Conservation (phyloP, 2,113 vertebrate genomes). For the Poeciliopsis turrubarensis region DNA sequence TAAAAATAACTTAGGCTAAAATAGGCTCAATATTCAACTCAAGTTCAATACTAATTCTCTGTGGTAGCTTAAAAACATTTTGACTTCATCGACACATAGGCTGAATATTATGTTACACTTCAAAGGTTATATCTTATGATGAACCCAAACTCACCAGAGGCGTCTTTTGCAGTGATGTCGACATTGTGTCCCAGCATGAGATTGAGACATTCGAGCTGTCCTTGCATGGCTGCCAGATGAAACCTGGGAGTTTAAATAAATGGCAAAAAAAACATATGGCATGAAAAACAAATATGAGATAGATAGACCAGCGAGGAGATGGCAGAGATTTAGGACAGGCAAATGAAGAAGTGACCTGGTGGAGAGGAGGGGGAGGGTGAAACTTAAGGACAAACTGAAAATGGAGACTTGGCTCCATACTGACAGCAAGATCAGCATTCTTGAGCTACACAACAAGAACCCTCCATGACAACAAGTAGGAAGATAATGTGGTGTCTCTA, state of each 20-base stretch:
- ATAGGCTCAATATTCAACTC: too few relatives aligned
- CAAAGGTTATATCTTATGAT: not conserved
- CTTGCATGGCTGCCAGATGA: conserved; percentile 92
- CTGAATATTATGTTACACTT: not conserved
- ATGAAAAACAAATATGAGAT: not conserved
- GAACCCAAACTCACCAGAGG: conserved; percentile 81
- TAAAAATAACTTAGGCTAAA: too few relatives aligned
- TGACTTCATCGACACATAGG: not conserved
- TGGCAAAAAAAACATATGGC: not conserved
- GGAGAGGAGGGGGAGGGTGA: conserved; percentile 23
- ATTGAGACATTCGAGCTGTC: conserved; percentile 92
- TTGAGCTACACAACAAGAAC: conserved; percentile 27
- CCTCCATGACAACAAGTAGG: conserved; percentile 3
- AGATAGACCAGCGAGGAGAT: not conserved
- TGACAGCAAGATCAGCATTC: conserved; percentile 56
- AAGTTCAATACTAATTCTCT: too few relatives aligned
- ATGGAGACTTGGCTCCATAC: conserved; percentile 45
- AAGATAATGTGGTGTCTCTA: not conserved
- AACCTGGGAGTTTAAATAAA: conserved; percentile 79
- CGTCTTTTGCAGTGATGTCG: conserved; percentile 88
- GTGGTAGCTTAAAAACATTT: too few relatives aligned
- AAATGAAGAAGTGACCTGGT: conserved; percentile 32
- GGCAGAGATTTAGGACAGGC: not conserved
- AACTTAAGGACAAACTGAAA: conserved; percentile 54
- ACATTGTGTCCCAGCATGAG: conserved; percentile 88